phyloP scores from a whole-genome alignment of 2,797 vertebrate genomes.

The Pristis pectinata region DNA sequence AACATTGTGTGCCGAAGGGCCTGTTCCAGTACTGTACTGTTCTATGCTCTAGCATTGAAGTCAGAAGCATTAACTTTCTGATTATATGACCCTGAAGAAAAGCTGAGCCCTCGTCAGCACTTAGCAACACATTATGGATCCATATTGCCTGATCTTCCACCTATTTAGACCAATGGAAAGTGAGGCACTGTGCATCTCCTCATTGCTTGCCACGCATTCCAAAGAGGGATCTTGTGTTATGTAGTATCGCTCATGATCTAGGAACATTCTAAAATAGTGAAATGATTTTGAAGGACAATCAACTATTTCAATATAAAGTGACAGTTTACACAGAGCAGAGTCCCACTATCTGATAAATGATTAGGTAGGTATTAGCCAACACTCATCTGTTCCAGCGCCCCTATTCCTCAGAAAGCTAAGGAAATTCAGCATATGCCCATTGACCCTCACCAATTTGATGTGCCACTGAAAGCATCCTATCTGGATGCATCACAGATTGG shows the following conservation, averaged over 20 bases:
- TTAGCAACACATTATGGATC: not conserved
- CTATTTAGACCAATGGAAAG: not conserved
- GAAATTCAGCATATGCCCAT: too few species aligned
- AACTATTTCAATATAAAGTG: not conserved
- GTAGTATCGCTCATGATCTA: not conserved
- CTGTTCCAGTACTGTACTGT: too few species aligned
- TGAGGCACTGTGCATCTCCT: not conserved
- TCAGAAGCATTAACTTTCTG: not conserved
- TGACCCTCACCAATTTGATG: too few species aligned
- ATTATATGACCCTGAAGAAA: not conserved
- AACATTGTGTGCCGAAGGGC: too few species aligned
- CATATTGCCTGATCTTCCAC: not conserved
- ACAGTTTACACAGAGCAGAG: not conserved
- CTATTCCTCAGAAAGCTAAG: too few species aligned
- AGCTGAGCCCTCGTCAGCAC: not conserved
- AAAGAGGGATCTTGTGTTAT: not conserved
- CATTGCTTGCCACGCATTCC: not conserved
- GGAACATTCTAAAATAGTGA: not conserved
- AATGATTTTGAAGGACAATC: not conserved
- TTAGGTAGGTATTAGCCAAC: too few species aligned
- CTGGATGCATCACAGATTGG: too few species aligned
- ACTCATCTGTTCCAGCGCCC: too few species aligned
- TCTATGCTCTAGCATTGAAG: not conserved
- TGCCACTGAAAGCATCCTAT: too few species aligned
- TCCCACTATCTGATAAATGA: not conserved